phyloP scores from a whole-genome alignment of 1,140 invertebrate genomes.

The Drosophila grimshawi region DNA sequence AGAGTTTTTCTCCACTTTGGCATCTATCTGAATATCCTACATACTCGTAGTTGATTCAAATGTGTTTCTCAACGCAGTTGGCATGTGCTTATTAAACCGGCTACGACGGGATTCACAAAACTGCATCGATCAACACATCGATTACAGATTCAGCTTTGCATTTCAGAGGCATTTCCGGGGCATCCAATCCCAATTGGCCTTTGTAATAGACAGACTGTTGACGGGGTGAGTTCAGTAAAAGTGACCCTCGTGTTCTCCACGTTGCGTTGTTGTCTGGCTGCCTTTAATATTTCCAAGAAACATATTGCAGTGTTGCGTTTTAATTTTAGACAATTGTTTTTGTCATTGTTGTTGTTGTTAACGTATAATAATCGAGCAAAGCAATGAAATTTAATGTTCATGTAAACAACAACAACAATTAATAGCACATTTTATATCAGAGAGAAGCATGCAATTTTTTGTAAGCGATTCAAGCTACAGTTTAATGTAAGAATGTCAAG shows the following conservation, averaged over 20 bases:
- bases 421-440: constrained; percentile 9
- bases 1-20: too few relatives aligned
- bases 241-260: neutral
- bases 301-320: constrained; percentile 32
- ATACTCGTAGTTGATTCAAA: too few relatives aligned
- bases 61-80: too few relatives aligned
- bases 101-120: constrained; percentile 31
- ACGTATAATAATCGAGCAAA: constrained; percentile 26
- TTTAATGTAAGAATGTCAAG: too few relatives aligned
- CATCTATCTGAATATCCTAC: too few relatives aligned
- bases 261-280: neutral
- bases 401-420: constrained; percentile 8
- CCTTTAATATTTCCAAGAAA: constrained; percentile 29
- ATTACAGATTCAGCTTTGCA: neutral
- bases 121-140: constrained; percentile 7
- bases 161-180: constrained; percentile 27
- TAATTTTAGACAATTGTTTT: constrained; percentile 21
- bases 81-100: constrained; percentile 13
- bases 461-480: neutral
- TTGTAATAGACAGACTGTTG: constrained; percentile 8
- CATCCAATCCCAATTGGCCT: constrained; percentile 26
- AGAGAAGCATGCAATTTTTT: constrained; percentile 24
- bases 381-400: constrained; percentile 23
- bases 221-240: neutral
- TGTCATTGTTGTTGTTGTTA: constrained; percentile 8